A percentile compares a stretch with the other conserved stretches of the same genome.
Conservation (phyloP, 2,888 invertebrate species). For the Athalia cordata region DNA sequence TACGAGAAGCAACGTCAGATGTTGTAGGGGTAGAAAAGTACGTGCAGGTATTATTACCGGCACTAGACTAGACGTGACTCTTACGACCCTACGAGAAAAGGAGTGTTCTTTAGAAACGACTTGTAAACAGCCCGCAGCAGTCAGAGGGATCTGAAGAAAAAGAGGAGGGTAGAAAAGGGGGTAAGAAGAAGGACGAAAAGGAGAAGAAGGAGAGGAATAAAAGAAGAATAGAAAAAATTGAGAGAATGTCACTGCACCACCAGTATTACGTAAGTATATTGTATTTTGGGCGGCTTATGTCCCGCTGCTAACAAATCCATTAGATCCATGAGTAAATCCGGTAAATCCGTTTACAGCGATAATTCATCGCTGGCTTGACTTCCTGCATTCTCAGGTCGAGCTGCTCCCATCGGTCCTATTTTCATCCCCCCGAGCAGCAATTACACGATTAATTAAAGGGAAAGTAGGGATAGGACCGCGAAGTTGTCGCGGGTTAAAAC, state of each 20-base stretch:
- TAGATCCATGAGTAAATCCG: slow-evolving; percentile 16
- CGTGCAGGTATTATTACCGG: slow-evolving; percentile 23
- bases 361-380: slow-evolving; percentile 16
- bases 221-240: slow-evolving; percentile 43
- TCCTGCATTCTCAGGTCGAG: slow-evolving; percentile 1
- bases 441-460: slow-evolving; percentile 35
- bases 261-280: slow-evolving; percentile 70
- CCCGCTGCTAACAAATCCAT: slow-evolving; percentile 28
- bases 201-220: slow-evolving; percentile 31
- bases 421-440: not conserved
- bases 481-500: slow-evolving; percentile 2
- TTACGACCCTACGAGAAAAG: not conserved
- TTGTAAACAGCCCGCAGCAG: slow-evolving; percentile 24
- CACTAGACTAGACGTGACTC: slow-evolving; percentile 4
- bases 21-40: not conserved
- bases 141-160: not conserved
- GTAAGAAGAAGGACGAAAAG: slow-evolving; percentile 30
- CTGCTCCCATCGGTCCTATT: not conserved
- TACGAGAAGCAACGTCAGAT: no score
- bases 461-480: not conserved
- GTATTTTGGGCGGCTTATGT: slow-evolving; percentile 22
- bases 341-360: not conserved
- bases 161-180: not conserved
- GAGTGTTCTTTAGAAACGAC: slow-evolving; percentile 26
- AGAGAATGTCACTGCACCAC: slow-evolving; percentile 70